Conservation (phyloP, 2,113 vertebrate species). For the Rhinoderma darwinii region DNA sequence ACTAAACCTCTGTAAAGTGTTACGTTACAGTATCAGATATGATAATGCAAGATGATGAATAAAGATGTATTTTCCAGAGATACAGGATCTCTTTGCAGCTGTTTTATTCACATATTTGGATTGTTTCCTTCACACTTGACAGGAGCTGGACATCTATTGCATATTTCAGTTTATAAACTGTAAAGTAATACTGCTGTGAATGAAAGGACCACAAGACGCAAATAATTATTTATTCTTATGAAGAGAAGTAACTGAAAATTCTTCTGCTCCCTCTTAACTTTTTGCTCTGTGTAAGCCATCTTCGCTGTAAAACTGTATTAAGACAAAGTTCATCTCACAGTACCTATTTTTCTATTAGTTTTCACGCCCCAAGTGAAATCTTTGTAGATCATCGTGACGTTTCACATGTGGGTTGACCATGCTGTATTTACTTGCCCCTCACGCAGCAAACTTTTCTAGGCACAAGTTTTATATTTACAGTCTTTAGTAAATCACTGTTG, state of each 20-base stretch:
- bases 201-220: background rate
- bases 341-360: background rate
- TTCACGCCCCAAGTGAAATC: background rate
- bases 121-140: conserved; percentile 13
- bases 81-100: conserved; percentile 34
- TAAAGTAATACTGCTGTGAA: conserved; percentile 30
- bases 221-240: conserved; percentile 11
- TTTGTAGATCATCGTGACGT: background rate
- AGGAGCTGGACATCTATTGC: conserved; percentile 8
- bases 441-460: too few species aligned
- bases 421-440: too few species aligned
- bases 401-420: background rate
- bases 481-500: background rate
- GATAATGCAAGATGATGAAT: conserved; percentile 27
- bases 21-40: conserved; percentile 25
- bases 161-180: conserved; percentile 37
- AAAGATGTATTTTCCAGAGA: conserved; percentile 36
- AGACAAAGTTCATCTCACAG: background rate
- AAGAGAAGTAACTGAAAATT: background rate
- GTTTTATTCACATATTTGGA: conserved; percentile 34
- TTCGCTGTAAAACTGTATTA: background rate
- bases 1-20: conserved; percentile 1
- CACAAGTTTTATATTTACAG: too few species aligned
- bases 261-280: background rate
- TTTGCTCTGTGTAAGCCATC: background rate